Evolutionary conservation across 2,888 invertebrate genomes (phyloP).

Genomic region (Euplagia quadripunctaria): DNA sequence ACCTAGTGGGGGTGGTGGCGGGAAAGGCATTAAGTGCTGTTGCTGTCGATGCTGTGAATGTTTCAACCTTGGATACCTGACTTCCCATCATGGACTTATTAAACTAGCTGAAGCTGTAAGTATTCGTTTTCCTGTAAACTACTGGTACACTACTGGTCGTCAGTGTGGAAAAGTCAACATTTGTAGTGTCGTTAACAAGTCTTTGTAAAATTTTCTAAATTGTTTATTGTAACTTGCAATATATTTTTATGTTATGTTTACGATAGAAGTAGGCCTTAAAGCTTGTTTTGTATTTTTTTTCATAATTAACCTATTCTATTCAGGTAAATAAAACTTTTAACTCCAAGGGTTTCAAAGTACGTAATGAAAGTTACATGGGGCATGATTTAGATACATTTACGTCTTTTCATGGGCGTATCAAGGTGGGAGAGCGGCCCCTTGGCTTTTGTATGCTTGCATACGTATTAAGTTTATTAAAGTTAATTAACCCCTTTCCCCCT

Average conservation of each 20-base stretch:
- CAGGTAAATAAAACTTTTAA: neutral
- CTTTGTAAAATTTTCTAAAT: no score
- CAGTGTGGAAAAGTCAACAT: neutral
- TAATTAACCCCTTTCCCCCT: no score
- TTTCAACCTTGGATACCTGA: slow-evolving; percentile 92
- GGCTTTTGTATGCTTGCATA: no score
- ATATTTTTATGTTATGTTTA: neutral
- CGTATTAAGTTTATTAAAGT: no score
- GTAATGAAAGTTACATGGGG: neutral
- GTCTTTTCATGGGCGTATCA: neutral
- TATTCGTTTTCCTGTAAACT: slow-evolving; percentile 38
- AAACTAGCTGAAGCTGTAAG: slow-evolving; percentile 93
- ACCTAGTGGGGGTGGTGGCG: slow-evolving; percentile 67
- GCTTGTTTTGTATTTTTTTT: neutral
- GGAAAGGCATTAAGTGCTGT: slow-evolving; percentile 90
- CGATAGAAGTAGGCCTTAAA: no score
- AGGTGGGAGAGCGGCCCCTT: neutral
- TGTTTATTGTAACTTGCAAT: no score
- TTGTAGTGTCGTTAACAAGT: neutral
- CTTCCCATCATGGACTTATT: slow-evolving; percentile 90
- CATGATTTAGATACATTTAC: neutral
- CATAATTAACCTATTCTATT: no score
- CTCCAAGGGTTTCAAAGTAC: neutral
- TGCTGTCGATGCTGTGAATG: slow-evolving; percentile 93
- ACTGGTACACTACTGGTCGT: neutral